Evolutionary conservation across 2,888 invertebrate species (phyloP).

Genomic region (Cosmia pyralina): DNA sequence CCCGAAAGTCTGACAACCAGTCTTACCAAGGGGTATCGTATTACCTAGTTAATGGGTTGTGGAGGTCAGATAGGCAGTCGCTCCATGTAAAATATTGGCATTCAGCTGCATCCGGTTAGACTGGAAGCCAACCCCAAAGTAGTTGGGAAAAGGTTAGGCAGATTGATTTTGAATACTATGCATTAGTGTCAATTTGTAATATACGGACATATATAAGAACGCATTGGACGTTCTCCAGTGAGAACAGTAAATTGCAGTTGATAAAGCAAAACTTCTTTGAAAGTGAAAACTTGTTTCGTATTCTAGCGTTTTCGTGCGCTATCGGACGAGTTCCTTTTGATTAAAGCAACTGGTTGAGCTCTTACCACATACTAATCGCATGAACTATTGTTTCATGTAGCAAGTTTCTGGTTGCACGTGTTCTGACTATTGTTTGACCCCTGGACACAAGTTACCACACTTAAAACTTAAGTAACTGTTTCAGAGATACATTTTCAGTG

Average conservation of each 20-base stretch:
- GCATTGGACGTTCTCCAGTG: constrained; percentile 4
- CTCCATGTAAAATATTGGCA: too few species aligned
- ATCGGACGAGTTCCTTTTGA: constrained; percentile 47
- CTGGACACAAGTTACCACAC: constrained; percentile 5
- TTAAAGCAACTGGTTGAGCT: constrained; percentile 52
- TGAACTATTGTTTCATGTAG: constrained; percentile 40
- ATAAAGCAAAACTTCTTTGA: constrained; percentile 40
- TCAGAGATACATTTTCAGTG: neutral
- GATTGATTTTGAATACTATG: too few species aligned
- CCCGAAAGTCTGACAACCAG: too few species aligned
- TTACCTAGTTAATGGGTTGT: too few species aligned
- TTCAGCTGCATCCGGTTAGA: too few species aligned
- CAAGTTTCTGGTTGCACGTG: constrained; percentile 40
- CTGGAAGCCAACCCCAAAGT: too few species aligned
- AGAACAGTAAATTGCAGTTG: constrained; percentile 14
- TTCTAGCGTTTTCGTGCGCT: constrained; percentile 34
- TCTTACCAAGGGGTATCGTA: too few species aligned
- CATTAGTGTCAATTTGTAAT: too few species aligned
- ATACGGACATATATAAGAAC: neutral
- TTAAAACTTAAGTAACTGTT: neutral
- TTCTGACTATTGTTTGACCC: constrained; percentile 17
- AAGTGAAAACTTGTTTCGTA: constrained; percentile 47
- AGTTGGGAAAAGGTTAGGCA: too few species aligned
- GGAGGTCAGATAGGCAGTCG: too few species aligned
- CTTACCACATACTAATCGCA: constrained; percentile 31